Evolutionary conservation across 2,888 invertebrate genomes (phyloP), one percentile per base, ranked within the genome.

Genomic region (Rambutsinella grinnellia): DNA sequence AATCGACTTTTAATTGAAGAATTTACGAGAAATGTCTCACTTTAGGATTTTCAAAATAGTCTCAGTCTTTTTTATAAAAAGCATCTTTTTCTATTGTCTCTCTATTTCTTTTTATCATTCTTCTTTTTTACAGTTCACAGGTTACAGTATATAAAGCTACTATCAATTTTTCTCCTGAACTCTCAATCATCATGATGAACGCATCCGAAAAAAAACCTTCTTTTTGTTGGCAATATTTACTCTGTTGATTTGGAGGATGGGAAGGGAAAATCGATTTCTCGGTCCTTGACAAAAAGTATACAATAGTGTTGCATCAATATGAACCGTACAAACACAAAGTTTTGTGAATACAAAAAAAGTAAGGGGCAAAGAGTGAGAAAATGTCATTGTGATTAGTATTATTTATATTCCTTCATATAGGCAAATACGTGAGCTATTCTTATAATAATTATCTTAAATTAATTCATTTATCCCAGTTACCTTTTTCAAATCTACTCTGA

Each of bases 211-310:
- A 66, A 36, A n/a, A n/a, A n/a, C n/a, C n/a, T n/a, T n/a, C n/a
- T 47, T 62, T 60, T 60, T 54, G 19, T 21, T 76, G 78, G 83
- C 79, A 69, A 76, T 83, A 79, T 83, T 83, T 83, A 81, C 82
- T 83, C 81, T 81, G 82, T 83, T 83, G 83, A 83, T 83, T 83
- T 83, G 82, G 80, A 82, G 83, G 81, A 82, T 81, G 82, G 81
- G 83, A 79, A 79, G 81, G 81, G 76, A 78, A 81, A 83, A 83
- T 83, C 83, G 83, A 83, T 83, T 82, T 83, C 78, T 82, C 80
- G 82, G 81, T 81, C 80, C 81, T 81, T 82, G 76, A 82, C 78
- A 77, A 80, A n/a, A 80, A 80, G 72, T 72, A 61, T 27, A 69
- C 63, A 74, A 26, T 57, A 36, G 13, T 13, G 36, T 36, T 36